Evolutionary conservation across 2,113 vertebrate genomes (phyloP).

Genomic region (Callipepla squamata): DNA sequence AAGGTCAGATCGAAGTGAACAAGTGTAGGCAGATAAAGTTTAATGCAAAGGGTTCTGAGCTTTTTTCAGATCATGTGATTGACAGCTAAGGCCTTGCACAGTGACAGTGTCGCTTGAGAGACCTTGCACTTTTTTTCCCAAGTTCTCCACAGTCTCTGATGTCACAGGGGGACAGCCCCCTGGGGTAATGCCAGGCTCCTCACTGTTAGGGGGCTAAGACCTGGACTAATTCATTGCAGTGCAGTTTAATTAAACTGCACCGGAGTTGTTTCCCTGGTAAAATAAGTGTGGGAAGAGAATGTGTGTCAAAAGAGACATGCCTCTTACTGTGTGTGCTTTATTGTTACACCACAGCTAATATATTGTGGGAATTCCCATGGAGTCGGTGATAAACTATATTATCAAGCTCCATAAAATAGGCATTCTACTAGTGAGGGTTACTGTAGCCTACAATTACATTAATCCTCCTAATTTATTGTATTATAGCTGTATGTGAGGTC

Average conservation of each 20-base stretch:
- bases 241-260: slow-evolving; percentile 91
- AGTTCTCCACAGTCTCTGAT: slow-evolving; percentile 80
- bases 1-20: slow-evolving; percentile 26
- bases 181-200: slow-evolving; percentile 82
- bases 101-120: slow-evolving; percentile 76
- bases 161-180: slow-evolving; percentile 81
- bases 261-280: slow-evolving; percentile 92
- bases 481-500: slow-evolving; percentile 88
- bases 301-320: slow-evolving; percentile 92
- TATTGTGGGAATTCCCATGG: slow-evolving; percentile 93
- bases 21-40: slow-evolving; percentile 14
- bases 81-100: slow-evolving; percentile 74
- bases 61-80: slow-evolving; percentile 67
- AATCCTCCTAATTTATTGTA: slow-evolving; percentile 89
- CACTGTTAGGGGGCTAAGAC: slow-evolving; percentile 84
- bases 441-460: slow-evolving; percentile 87
- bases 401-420: slow-evolving; percentile 85
- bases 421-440: slow-evolving; percentile 83
- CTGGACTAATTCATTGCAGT: slow-evolving; percentile 88
- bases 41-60: neutral
- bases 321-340: slow-evolving; percentile 90
- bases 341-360: slow-evolving; percentile 90
- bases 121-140: slow-evolving; percentile 74
- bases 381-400: slow-evolving; percentile 89
- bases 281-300: slow-evolving; percentile 97